Evolutionary conservation across 2,113 vertebrate species (phyloP).

Genomic region (Malaclemys terrapin): DNA sequence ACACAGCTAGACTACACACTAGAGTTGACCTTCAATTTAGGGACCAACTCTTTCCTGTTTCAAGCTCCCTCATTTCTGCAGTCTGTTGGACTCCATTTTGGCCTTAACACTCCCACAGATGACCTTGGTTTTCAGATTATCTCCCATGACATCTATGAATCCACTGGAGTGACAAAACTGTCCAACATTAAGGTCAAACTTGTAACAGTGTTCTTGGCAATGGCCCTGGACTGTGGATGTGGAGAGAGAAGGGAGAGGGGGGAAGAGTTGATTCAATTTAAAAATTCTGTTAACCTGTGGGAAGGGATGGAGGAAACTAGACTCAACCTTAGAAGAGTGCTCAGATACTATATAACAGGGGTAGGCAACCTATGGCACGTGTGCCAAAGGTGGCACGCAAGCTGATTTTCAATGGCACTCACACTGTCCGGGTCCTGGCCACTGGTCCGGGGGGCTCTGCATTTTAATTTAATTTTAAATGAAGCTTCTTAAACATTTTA

Average conservation of each 20-base stretch:
- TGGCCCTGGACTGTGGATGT: not conserved
- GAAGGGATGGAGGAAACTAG: not conserved
- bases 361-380: too few relatives aligned
- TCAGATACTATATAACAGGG: not conserved
- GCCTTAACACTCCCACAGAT: not conserved
- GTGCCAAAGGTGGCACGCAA: too few relatives aligned
- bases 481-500: too few relatives aligned
- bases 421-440: too few relatives aligned
- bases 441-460: too few relatives aligned
- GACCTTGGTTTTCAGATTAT: too few relatives aligned
- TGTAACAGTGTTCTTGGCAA: not conserved
- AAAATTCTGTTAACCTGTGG: not conserved
- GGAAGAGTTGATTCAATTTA: not conserved
- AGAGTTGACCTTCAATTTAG: not conserved
- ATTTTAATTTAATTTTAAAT: too few relatives aligned
- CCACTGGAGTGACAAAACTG: not conserved
- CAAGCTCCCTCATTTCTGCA: constrained; percentile 41
- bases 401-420: too few relatives aligned
- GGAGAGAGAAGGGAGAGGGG: accelerated
- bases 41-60: not conserved
- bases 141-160: not conserved
- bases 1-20: not conserved
- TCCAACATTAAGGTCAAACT: not conserved
- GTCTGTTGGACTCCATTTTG: constrained; percentile 40
- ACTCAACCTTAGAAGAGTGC: not conserved